Conservation (phyloP, 2,888 invertebrate species). For the Brenthis ino region DNA sequence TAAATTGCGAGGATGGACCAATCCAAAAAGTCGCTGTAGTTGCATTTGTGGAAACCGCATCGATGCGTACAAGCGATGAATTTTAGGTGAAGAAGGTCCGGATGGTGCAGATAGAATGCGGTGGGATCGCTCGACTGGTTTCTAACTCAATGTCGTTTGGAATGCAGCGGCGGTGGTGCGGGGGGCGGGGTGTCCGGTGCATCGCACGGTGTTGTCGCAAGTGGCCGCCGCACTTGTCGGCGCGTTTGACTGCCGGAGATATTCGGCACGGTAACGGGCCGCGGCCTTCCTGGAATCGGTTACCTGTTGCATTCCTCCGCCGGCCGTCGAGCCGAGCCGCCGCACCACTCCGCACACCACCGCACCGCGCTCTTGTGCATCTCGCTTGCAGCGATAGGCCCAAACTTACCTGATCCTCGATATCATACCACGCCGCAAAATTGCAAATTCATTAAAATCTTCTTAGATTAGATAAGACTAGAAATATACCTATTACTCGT, state of each 20-base stretch:
- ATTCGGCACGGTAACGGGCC: slow-evolving; percentile 82
- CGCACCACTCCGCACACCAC: slow-evolving; percentile 38
- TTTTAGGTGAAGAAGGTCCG: slow-evolving; percentile 49
- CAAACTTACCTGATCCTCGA: background rate
- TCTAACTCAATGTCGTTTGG: slow-evolving; percentile 78
- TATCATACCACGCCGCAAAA: slow-evolving; percentile 2
- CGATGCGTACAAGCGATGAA: slow-evolving; percentile 45
- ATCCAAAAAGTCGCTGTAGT: slow-evolving; percentile 38
- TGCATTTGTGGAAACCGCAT: slow-evolving; percentile 44
- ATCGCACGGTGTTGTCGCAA: slow-evolving; percentile 78
- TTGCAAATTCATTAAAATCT: slow-evolving; percentile 2
- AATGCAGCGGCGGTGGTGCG: slow-evolving; percentile 62
- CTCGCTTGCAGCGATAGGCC: background rate
- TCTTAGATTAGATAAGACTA: no score
- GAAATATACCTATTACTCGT: no score
- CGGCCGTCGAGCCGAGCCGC: slow-evolving; percentile 60
- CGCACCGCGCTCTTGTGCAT: background rate
- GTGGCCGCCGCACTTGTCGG: slow-evolving; percentile 80
- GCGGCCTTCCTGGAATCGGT: slow-evolving; percentile 81
- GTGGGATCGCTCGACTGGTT: slow-evolving; percentile 72
- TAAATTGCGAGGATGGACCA: slow-evolving; percentile 31
- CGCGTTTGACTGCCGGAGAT: slow-evolving; percentile 80
- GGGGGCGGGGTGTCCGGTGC: slow-evolving; percentile 56
- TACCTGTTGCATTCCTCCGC: slow-evolving; percentile 81
- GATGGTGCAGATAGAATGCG: slow-evolving; percentile 65